Conservation (phyloP, 1,140 invertebrate genomes). For the Drosophila sechellia region DNA sequence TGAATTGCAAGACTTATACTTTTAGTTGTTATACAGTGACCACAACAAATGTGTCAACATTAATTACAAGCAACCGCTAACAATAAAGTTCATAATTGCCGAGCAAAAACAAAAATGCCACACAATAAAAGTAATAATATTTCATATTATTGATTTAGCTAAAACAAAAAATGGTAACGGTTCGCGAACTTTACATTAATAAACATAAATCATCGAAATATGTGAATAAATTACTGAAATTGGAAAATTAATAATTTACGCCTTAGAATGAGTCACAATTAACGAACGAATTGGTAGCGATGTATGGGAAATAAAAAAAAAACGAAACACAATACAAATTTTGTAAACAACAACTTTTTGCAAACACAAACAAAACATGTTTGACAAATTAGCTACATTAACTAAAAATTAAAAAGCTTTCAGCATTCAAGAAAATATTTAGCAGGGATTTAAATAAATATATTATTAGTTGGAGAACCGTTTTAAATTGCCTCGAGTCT, state of each 20-base stretch:
- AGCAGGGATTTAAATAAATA: conserved; percentile 16
- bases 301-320: conserved; percentile 20
- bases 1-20: not conserved
- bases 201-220: conserved; percentile 63
- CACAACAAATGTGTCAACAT: conserved; percentile 68
- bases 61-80: conserved; percentile 63
- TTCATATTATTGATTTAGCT: conserved; percentile 38
- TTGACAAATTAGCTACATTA: conserved; percentile 70
- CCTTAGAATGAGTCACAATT: conserved; percentile 58
- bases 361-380: conserved; percentile 28
- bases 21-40: conserved; percentile 60
- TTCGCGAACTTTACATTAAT: conserved; percentile 54
- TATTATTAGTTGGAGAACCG: conserved; percentile 53
- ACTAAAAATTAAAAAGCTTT: conserved; percentile 48
- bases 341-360: conserved; percentile 11
- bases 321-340: conserved; percentile 39
- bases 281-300: conserved; percentile 36
- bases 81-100: conserved; percentile 37
- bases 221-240: conserved; percentile 53
- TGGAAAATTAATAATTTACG: conserved; percentile 60
- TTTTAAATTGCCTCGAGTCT: conserved; percentile 61
- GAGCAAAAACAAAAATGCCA: conserved; percentile 29
- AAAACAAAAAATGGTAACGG: conserved; percentile 76
- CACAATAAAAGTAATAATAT: conserved; percentile 33
- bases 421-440: conserved; percentile 27